Evolutionary conservation across 2,797 vertebrate species (phyloP), one percentile per base, ranked within the genome.

Genomic region (Choloepus didactylus): DNA sequence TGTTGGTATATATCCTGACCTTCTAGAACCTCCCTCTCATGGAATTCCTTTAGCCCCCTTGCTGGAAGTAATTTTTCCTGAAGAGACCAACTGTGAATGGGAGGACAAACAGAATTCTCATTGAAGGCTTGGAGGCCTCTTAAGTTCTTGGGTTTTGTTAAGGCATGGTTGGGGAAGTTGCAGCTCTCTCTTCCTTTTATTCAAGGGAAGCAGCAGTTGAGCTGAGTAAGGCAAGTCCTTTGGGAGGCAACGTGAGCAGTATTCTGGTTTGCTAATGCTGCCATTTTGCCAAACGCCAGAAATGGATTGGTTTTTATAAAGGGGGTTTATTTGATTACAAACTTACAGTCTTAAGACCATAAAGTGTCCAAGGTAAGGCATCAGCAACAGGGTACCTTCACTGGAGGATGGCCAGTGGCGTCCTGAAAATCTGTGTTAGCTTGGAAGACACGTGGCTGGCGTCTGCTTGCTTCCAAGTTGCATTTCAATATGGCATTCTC

Each of bases 1-100:
- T 93, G 66, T 95, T 93, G 89, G 38, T 90, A 9, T 95, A n/a
- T 81, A 72, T 80, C n/a, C 46, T 91, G 60, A 85, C 62, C 67
- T 94, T 86, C 46, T 6, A 84, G 54, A 87, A 64, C 31, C 44
- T 79, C 9, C 29, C 41, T 35, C 29, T 69, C 0, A 41, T 60
- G 51, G 72, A 94, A 91, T 86, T 93, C 62, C 49, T 87, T 91
- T 82, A 82, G n/a, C 35, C 2, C 29, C 35, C 21, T 92, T 83
- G 54, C 31, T 85, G 29, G 35, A 79, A 66, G 21, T 12, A 54
- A 64, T 84, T 92, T 51, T 96, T 93, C 14, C 70, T 23, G 29
- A 54, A 49, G 85, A 93, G 59, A 44, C 44, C 69, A 93, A 29
- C 41, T 88, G 54, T 91, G 73, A 87, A 77, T 51, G 79, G 66